Evolutionary conservation across 1,140 invertebrate species (phyloP).

Genomic region (Eupristina koningsbergeri): DNA sequence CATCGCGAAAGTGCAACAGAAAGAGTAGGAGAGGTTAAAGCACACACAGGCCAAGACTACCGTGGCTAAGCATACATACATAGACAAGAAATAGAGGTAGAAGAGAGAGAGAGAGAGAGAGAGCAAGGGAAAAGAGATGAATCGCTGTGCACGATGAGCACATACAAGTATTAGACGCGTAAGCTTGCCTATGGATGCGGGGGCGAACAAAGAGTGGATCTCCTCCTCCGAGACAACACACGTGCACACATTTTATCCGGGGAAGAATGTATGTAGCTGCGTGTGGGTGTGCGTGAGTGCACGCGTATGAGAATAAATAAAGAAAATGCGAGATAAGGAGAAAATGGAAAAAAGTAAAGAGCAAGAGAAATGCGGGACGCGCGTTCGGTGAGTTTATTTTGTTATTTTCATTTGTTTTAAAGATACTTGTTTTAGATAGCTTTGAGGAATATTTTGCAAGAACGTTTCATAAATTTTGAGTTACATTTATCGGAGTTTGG

Average conservation of each 20-base stretch:
- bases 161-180: conserved; percentile 17
- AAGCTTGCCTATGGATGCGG: background rate
- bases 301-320: background rate
- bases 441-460: background rate
- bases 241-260: background rate
- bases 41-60: conserved; percentile 11
- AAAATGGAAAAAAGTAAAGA: conserved; percentile 1
- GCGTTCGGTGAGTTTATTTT: background rate
- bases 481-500: background rate
- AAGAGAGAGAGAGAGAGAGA: background rate
- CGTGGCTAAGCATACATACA: background rate
- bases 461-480: background rate
- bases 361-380: background rate
- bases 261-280: background rate
- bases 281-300: background rate
- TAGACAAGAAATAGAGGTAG: background rate
- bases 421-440: background rate
- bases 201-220: conserved; percentile 28
- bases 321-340: background rate
- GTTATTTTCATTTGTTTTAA: conserved; percentile 4
- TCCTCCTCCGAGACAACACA: background rate
- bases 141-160: background rate
- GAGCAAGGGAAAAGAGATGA: background rate
- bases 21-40: conserved; percentile 24
- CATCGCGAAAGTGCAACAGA: background rate